Evolutionary conservation across 2,888 invertebrate species (phyloP), one percentile per base, ranked within the genome.

Genomic region (Neelides folsomi): DNA sequence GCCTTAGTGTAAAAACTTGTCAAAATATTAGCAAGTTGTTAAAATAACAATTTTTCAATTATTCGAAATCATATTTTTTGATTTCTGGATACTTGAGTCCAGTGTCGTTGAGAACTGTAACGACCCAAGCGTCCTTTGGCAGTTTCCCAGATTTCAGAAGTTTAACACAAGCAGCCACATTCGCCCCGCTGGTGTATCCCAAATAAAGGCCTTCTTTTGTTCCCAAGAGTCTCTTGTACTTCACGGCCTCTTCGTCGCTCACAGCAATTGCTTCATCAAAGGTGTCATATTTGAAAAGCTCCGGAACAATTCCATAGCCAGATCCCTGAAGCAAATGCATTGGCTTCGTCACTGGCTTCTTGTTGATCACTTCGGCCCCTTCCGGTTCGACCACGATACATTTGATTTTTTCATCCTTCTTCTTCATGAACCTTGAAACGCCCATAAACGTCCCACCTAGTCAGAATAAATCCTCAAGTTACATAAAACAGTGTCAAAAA

Each of bases 81-180:
- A 58, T 53, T 52, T 58, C 58, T 20, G 58, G 58, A 15, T 58
- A 58, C 19, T 54, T 58, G 40, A 56, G 41, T 10, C 55, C 55
- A 5, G 56, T 52, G 48, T 56, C 58, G 45, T 58, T 58, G 39
- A 58, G 47, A 7, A 58, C 58, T 3, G 55, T 56, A 0, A 58
- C 58, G 9, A 56, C 51, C 58, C 52, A 52, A 1, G 56, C 52
- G 42, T 58, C 58, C 20, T 44, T 6, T 5, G 54, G 54, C 10
- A 58, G 16, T 37, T 53, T 49, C 16, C 58, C 55, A 1, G 55
- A 55, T 20, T 48, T 4, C 8, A 48, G 48, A 2, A 48, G n/a
- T 19, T 48, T 48, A 4, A 48, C 48, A 7, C 39, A 39, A 8
- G 48, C 48, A 2, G 48, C 48, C 0, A 57, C 55, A 50, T 57